Conservation (phyloP, 2,113 vertebrate genomes). For the Dendrocopos noguchii region DNA sequence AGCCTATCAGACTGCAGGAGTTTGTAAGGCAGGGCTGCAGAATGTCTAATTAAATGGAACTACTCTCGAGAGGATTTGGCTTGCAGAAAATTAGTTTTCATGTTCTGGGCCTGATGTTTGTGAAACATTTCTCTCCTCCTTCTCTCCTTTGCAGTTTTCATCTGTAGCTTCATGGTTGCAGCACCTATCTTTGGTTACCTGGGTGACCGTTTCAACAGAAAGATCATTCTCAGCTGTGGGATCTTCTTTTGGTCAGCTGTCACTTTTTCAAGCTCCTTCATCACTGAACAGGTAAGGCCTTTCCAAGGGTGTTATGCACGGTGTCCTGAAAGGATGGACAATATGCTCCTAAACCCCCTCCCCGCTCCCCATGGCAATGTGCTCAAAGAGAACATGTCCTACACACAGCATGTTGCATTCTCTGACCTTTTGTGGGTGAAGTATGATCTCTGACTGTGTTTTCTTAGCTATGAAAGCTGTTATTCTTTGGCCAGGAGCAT, state of each 20-base stretch:
- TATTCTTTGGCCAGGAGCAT: not conserved
- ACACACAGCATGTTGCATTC: not conserved
- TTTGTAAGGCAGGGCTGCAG: not conserved
- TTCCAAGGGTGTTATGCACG: not conserved
- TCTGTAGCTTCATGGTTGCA: constrained; percentile 99
- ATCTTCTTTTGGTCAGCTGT: constrained; percentile 98
- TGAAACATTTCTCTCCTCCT: not conserved
- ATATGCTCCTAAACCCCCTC: not conserved
- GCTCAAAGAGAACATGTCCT: rapidly evolving
- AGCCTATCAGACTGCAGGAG: not conserved
- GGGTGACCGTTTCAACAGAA: constrained; percentile 98
- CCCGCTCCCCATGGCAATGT: rapidly evolving
- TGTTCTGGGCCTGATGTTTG: constrained; percentile 28
- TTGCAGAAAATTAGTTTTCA: constrained; percentile 42
- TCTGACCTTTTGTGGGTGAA: not conserved
- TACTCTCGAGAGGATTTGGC: constrained; percentile 32
- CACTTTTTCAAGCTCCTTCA: constrained; percentile 96
- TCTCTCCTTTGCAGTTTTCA: constrained; percentile 86
- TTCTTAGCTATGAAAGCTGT: not conserved
- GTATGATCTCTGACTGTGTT: not conserved
- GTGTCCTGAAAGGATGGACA: not conserved
- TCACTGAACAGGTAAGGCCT: constrained; percentile 88
- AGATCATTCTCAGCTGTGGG: constrained; percentile 95
- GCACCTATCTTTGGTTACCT: constrained; percentile 98
- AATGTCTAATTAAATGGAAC: constrained; percentile 8